Evolutionary conservation across 2,797 vertebrate genomes (phyloP), one percentile per base, ranked within the genome.

Genomic region (Ctenopoma multispine): DNA sequence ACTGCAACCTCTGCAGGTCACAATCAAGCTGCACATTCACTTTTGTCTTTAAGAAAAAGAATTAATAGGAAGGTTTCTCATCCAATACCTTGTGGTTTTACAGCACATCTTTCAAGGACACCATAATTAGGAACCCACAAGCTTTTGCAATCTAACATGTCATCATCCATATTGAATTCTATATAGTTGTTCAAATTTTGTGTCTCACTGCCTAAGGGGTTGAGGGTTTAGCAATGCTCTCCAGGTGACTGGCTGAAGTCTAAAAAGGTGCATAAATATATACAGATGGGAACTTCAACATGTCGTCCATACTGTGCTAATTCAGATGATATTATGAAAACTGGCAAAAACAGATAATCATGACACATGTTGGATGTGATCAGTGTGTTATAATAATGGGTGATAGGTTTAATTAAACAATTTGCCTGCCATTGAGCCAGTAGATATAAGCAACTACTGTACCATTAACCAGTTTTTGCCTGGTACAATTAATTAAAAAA

Each of bases 211-310:
- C 84, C 83, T 80, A 69, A 56, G 78, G 71, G 79, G 67, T 62
- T 63, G 60, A 48, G 44, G 75, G 69, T 86, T 82, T 90, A 86
- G 86, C 79, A 75, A 46, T 49, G 58, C 72, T 88, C 71, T 88
- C 70, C 59, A 87, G 82, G 69, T 64, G 77, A 89, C 81, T 89
- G 90, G 92, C 91, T 93, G 90, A 83, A 86, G 84, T 83, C 87
- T 83, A 87, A 93, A 90, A 81, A 88, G 91, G 67, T 84, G 75
- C 87, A 92, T 89, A 86, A 87, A 91, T 90, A 88, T 88, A 91
- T 90, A 83, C 87, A 90, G 81, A 93, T 90, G 83, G 83, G 86
- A 73, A 55, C 69, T 40, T 40, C 38, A 40, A 34, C 31, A 34
- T 10, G 31, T 34, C 3, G 31, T 9, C 7, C 31, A 34, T 34